These are phyloP conservation scores for Trichoplusia ni DNA, from an alignment of 1,140 invertebrate genomes.

Conservation along the genomic window DNA sequence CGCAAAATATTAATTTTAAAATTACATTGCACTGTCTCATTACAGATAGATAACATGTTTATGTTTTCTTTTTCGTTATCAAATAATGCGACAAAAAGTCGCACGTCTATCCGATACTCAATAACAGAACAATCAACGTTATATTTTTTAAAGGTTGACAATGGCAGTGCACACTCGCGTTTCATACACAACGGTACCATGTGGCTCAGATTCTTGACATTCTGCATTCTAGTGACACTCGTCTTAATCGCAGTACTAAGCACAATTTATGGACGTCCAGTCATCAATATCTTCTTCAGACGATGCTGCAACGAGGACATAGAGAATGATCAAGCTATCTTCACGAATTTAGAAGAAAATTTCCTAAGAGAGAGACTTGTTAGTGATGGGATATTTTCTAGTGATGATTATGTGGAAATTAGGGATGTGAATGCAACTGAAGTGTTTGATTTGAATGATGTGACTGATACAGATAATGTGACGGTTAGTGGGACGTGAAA, in stretches of 20 bases:
- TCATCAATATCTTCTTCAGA: slow-evolving; percentile 59
- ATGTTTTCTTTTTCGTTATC: too few species aligned
- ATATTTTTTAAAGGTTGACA: slow-evolving; percentile 32
- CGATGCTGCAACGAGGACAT: slow-evolving; percentile 65
- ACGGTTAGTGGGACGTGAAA: not conserved
- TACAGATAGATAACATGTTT: too few species aligned
- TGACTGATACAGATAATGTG: not conserved
- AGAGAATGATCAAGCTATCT: slow-evolving; percentile 63
- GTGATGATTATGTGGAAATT: slow-evolving; percentile 32
- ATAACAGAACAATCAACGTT: slow-evolving; percentile 38
- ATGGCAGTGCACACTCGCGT: not conserved
- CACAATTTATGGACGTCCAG: slow-evolving; percentile 59
- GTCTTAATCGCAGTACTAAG: slow-evolving; percentile 60
- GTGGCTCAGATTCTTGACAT: slow-evolving; percentile 69
- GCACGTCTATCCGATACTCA: slow-evolving; percentile 18
- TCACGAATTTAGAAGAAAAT: slow-evolving; percentile 61
- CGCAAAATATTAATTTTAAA: too few species aligned
- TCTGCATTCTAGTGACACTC: slow-evolving; percentile 65
- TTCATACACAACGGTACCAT: slow-evolving; percentile 40
- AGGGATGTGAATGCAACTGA: slow-evolving; percentile 31
- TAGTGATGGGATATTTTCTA: slow-evolving; percentile 42
- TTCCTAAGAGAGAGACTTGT: slow-evolving; percentile 62
- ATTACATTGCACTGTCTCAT: too few species aligned
- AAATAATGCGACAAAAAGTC: slow-evolving; percentile 22
- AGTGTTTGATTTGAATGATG: not conserved